Evolutionary conservation across 2,888 invertebrate species (phyloP), one percentile per base, ranked within the genome.

Genomic region (Erebia palarica): DNA sequence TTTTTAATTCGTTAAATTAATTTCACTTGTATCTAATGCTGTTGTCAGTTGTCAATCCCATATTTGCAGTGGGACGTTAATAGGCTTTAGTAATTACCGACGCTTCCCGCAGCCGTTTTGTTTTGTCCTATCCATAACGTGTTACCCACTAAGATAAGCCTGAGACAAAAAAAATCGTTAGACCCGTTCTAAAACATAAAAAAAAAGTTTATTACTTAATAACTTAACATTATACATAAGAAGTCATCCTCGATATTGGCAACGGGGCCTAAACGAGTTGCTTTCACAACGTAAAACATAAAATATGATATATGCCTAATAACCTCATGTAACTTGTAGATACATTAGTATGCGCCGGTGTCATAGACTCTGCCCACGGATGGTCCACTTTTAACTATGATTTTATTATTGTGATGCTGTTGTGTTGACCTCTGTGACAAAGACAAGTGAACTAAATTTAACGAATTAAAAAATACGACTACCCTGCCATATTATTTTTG

Each of bases 301-400:
- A 68, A 61, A 61, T 60, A 61, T 61, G 66, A 66, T 66, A 66
- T 21, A 66, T 57, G 66, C 57, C 66, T 47, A 66, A 66, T 66
- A 66, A 66, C 66, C 21, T 58, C 57, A 51, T 65, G 47, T 63
- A 47, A 63, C 21, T 58, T 14, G 66, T 36, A 3, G n/a, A 16
- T 53, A 65, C 51, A 73, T 71, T 68, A 68, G 73, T 65, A 71
- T 73, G 65, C 73, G 60, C 21, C 60, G 49, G 60, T 42, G 42
- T 27, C 44, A 44, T 47, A 36, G 57, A 27, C 49, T 42, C 73
- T 47, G 36, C 73, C 73, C 73, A 73, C 73, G 73, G 73, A 44
- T 68, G 73, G 57, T 66, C 73, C 57, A 61, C 51, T 66, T 73
- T 65, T 68, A 61, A 65, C 65, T 47, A 42, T 57, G 21, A 21